phyloP scores from a whole-genome alignment of 2,113 vertebrate genomes.

The Cairina moschata region DNA sequence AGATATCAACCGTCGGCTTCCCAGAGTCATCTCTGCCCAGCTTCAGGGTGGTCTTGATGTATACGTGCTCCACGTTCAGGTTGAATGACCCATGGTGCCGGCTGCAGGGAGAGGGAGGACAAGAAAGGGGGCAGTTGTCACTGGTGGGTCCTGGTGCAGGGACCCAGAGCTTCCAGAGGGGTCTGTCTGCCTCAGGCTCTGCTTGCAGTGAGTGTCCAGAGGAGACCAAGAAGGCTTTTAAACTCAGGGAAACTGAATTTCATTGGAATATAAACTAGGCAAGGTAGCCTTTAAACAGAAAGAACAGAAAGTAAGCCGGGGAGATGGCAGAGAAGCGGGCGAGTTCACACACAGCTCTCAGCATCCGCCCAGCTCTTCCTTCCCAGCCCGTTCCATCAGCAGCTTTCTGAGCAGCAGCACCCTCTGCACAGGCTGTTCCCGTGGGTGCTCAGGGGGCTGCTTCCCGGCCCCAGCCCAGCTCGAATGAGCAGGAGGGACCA shows the following conservation, averaged over 20 bases:
- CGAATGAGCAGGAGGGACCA: background rate
- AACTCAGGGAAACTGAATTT: background rate
- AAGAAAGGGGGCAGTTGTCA: background rate
- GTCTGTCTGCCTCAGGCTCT: background rate
- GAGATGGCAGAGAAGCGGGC: background rate
- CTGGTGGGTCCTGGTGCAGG: background rate
- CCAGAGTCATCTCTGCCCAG: background rate
- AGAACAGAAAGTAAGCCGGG: background rate
- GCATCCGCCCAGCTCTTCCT: accelerated
- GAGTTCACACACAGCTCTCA: background rate
- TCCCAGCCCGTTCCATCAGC: background rate
- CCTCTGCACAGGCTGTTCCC: background rate
- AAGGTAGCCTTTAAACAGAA: background rate
- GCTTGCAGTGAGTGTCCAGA: background rate
- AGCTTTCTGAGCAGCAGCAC: accelerated
- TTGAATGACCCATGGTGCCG: background rate
- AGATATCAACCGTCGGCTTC: background rate
- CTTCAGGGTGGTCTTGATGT: background rate
- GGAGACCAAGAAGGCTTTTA: background rate
- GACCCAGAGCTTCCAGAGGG: too few species aligned
- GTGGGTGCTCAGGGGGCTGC: background rate
- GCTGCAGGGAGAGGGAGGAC: background rate
- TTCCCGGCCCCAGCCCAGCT: too few species aligned
- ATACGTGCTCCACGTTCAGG: background rate
- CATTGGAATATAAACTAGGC: background rate